These are phyloP conservation scores for Cliona cf. orientalis DNA, from an alignment of 37 sponge, comb jelly and placozoan species.

Conservation along the genomic window DNA sequence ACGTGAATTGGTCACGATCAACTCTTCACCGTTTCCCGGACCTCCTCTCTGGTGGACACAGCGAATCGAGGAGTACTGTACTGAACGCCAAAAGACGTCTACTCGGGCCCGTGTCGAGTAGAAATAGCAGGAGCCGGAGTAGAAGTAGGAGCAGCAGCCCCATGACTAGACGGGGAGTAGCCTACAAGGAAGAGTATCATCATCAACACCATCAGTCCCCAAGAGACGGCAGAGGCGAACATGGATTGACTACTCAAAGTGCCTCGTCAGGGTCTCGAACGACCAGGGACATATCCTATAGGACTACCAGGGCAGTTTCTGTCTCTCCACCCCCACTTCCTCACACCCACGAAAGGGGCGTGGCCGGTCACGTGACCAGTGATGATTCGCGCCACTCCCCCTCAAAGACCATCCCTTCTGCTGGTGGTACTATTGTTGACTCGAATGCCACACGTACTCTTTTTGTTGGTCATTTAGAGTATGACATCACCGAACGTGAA, in stretches of 20 bases:
- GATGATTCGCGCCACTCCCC: constrained; percentile 1
- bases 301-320: not conserved
- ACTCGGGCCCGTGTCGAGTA: not conserved
- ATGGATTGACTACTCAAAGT: no score
- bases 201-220: constrained; percentile 1
- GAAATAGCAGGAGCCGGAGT: not conserved
- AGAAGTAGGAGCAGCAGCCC: not conserved
- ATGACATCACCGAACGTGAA: constrained; percentile 81
- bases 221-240: no score
- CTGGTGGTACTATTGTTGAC: constrained; percentile 48
- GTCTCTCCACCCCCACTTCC: not conserved
- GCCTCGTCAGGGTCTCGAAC: not conserved
- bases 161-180: not conserved
- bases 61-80: not conserved
- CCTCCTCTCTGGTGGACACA: not conserved
- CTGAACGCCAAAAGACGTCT: not conserved
- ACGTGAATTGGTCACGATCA: constrained; percentile 75
- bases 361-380: not conserved
- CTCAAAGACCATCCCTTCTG: not conserved
- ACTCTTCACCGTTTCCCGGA: constrained; percentile 59
- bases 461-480: constrained; percentile 93
- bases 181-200: not conserved
- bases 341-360: not conserved
- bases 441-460: constrained; percentile 91
- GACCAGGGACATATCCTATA: constrained; percentile 30